phyloP scores from a whole-genome alignment of 1,140 invertebrate species.

The Daktulosphaira vitifoliae region DNA sequence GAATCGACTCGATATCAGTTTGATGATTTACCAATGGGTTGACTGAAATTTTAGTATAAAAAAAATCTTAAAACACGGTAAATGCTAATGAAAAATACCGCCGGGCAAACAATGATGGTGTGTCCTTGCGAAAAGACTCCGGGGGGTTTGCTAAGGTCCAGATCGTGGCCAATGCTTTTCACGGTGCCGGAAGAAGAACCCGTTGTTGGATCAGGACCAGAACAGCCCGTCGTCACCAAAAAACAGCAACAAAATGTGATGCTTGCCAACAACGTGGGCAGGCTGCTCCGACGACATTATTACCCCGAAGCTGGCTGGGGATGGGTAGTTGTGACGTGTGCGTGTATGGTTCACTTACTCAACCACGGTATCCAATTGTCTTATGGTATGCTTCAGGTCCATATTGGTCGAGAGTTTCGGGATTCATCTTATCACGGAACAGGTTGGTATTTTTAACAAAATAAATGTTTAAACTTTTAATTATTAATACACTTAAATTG shows the following conservation, averaged over 20 bases:
- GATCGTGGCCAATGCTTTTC: slow-evolving; percentile 29
- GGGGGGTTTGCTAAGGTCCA: neutral
- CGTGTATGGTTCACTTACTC: slow-evolving; percentile 56
- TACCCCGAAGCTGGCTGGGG: slow-evolving; percentile 76
- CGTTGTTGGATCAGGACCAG: neutral
- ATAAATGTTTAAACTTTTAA: no score
- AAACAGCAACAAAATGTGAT: neutral
- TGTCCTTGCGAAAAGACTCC: slow-evolving; percentile 5
- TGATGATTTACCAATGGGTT: no score
- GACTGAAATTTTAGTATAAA: no score
- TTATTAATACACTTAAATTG: no score
- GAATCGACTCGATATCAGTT: no score
- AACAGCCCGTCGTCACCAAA: neutral
- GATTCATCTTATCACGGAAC: neutral
- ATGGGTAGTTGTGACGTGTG: slow-evolving; percentile 60
- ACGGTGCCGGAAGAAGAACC: slow-evolving; percentile 4
- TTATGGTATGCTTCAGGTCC: slow-evolving; percentile 31
- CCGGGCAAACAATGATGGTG: neutral
- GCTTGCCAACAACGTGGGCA: slow-evolving; percentile 14
- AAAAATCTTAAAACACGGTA: no score
- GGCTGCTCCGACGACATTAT: slow-evolving; percentile 49
- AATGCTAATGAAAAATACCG: neutral
- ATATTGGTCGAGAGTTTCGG: neutral
- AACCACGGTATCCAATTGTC: slow-evolving; percentile 57
- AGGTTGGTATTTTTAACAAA: neutral